Conservation (phyloP, 1,140 invertebrate species). For the Metopolophium dirhodum region DNA sequence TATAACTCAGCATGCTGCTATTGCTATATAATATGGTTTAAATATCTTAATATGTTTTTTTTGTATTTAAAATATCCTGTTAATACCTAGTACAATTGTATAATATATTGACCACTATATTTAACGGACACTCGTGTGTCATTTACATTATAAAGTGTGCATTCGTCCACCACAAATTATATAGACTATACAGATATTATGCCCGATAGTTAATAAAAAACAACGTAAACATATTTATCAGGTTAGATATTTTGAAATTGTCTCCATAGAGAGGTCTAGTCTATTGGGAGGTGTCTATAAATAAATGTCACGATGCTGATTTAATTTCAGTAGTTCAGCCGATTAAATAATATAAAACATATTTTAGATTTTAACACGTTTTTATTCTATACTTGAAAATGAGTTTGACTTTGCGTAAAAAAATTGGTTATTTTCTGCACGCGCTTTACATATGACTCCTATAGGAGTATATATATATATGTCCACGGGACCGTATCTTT, state of each 20-base stretch:
- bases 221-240: neutral
- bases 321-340: neutral
- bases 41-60: neutral
- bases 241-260: neutral
- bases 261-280: neutral
- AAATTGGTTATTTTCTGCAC: neutral
- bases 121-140: neutral
- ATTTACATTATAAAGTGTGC: neutral
- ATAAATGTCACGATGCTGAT: neutral
- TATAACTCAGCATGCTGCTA: neutral
- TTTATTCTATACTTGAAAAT: neutral
- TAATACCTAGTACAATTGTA: too few species aligned
- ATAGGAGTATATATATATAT: too few species aligned
- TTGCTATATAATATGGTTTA: neutral
- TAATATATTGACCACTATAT: neutral
- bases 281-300: neutral
- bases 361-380: neutral
- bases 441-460: too few species aligned
- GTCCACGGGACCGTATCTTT: neutral
- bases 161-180: neutral
- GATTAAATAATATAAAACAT: neutral
- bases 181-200: neutral
- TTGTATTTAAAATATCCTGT: neutral
- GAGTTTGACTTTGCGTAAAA: neutral
- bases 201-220: neutral